Evolutionary conservation across 2,888 invertebrate genomes (phyloP), one percentile per base, ranked within the genome.

Genomic region (Diaperis boleti): DNA sequence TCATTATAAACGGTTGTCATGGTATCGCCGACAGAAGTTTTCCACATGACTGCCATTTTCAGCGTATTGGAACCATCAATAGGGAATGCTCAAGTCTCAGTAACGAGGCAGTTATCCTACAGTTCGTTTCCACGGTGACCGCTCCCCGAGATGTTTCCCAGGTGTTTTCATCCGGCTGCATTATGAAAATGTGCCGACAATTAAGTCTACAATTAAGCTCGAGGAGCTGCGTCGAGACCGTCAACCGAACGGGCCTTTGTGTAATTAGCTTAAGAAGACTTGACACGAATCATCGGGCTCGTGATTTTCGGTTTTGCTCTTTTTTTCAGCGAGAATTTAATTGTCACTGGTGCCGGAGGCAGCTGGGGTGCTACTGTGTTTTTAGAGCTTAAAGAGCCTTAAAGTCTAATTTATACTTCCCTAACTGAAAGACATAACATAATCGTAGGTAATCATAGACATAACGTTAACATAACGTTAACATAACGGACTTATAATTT

Each of bases 1-100:
- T 76, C 77, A 75, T 78, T 77, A 78, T 74, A 75, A 73, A 70
- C 74, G 72, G 77, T 78, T 74, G 77, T 77, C 76, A 77, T 77
- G 76, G 74, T 72, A 76, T 73, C 75, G 70, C 69, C 71, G 74
- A 74, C 74, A 73, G 73, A 75, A 76, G 76, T 76, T 76, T 78
- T 78, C 78, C 76, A 71, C 77, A 73, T 74, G 73, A 74, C 68
- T 72, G 70, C 67, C 68, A 74, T 71, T 74, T 73, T 73, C 70
- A 69, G 70, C 72, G 71, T 74, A 74, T 74, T 74, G 74, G 72
- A 72, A 72, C 66, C 71, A 72, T 73, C 72, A 69, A 70, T 71
- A 69, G 67, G 59, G 69, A 73, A 70, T 73, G 72, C 65, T 74
- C 71, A 72, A 72, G 73, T 71, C 71, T 67, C 72, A 69, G 72